A percentile compares a stretch with the other conserved stretches of the same genome.
Conservation (phyloP, 2,888 invertebrate species). For the Linnaemya tessellans region DNA sequence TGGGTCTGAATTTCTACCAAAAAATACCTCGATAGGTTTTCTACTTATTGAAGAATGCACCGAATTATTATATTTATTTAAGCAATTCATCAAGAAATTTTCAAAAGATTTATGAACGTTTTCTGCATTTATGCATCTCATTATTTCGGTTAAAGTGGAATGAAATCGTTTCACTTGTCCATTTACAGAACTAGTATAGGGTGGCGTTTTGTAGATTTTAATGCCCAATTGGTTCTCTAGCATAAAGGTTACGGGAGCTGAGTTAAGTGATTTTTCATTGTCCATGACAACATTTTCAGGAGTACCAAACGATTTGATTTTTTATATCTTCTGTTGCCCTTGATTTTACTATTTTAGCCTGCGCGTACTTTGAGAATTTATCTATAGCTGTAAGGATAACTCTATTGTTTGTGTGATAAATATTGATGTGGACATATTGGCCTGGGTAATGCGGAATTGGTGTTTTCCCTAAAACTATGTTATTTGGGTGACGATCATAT, state of each 20-base stretch:
- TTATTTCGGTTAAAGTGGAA: conserved; percentile 68
- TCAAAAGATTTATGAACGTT: conserved; percentile 30
- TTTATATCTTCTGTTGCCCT: conserved; percentile 55
- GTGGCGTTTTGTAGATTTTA: conserved; percentile 62
- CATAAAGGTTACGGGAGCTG: conserved; percentile 57
- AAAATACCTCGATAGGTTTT: conserved; percentile 60
- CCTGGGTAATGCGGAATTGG: conserved; percentile 35
- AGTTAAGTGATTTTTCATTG: conserved; percentile 70
- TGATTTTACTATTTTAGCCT: conserved; percentile 49
- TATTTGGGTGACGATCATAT: conserved; percentile 40
- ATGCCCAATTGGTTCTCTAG: conserved; percentile 56
- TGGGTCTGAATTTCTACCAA: conserved; percentile 20
- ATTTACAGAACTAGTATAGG: conserved; percentile 57
- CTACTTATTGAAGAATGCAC: conserved; percentile 55
- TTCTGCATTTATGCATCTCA: conserved; percentile 47
- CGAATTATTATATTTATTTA: conserved; percentile 62
- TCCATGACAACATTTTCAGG: conserved; percentile 62
- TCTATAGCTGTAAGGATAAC: conserved; percentile 29
- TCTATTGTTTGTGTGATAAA: conserved; percentile 35
- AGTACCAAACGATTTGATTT: conserved; percentile 60
- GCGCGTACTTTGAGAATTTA: conserved; percentile 44
- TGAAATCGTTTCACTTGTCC: conserved; percentile 64
- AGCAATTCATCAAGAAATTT: conserved; percentile 40
- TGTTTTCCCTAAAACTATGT: conserved; percentile 24
- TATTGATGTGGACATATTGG: conserved; percentile 39